Conservation (phyloP, 2,888 invertebrate species). For the Endotricha flammealis region DNA sequence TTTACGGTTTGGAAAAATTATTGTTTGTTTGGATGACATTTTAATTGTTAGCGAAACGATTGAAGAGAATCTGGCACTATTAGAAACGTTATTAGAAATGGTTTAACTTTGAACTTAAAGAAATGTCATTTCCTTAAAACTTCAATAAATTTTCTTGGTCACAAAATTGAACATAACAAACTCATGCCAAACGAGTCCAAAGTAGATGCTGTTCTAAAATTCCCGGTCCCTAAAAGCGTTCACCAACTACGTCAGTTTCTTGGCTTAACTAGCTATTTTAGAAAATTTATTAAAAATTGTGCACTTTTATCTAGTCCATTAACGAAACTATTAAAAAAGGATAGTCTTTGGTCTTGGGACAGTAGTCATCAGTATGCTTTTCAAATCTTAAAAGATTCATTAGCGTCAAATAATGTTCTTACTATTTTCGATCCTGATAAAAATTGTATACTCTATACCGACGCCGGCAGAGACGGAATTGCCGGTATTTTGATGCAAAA, state of each 20-base stretch:
- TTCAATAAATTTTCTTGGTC: conserved; percentile 23
- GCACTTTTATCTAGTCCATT: conserved; percentile 25
- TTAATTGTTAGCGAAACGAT: conserved; percentile 11
- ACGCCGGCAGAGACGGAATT: conserved; percentile 34
- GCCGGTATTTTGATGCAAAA: conserved; percentile 33
- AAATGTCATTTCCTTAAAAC: conserved; percentile 25
- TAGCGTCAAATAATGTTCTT: conserved; percentile 15
- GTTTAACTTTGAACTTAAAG: conserved; percentile 25
- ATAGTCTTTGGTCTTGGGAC: conserved; percentile 14
- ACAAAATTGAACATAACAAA: conserved; percentile 14
- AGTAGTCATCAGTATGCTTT: conserved; percentile 13
- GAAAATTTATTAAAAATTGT: conserved; percentile 31
- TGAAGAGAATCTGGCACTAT: conserved; percentile 11
- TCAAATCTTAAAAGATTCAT: conserved; percentile 6
- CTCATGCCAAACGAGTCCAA: conserved; percentile 21
- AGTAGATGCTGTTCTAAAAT: conserved; percentile 16
- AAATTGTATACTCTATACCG: conserved; percentile 32
- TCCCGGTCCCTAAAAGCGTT: conserved; percentile 19
- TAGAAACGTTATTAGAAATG: conserved; percentile 14
- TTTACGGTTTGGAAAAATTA: conserved; percentile 12
- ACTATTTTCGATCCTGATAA: conserved; percentile 23
- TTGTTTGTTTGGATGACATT: conserved; percentile 14
- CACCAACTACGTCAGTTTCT: conserved; percentile 25
- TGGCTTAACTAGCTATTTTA: conserved; percentile 27
- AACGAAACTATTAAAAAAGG: conserved; percentile 24